A percentile compares a stretch with the other conserved stretches of the same genome.
Conservation (phyloP, 2,113 vertebrate species). For the Cinclus mexicanus region DNA sequence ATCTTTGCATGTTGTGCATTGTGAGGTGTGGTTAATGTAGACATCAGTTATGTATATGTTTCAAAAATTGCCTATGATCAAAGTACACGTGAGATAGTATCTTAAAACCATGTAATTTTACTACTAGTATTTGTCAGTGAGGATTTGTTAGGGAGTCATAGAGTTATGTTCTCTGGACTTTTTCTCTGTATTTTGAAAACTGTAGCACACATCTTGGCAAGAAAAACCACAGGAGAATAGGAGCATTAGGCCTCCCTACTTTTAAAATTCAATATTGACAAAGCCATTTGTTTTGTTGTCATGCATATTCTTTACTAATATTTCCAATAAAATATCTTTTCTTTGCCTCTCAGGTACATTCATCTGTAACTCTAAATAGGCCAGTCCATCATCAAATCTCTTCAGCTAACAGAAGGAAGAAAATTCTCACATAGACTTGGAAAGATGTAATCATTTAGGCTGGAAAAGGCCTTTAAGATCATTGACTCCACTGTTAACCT, state of each 20-base stretch:
- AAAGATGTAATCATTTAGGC: not conserved
- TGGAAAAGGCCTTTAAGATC: not conserved
- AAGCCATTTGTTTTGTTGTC: not conserved
- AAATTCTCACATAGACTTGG: not conserved
- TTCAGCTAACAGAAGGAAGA: not conserved
- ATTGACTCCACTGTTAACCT: accelerated
- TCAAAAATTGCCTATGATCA: not conserved
- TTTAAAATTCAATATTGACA: not conserved
- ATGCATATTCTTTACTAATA: not conserved
- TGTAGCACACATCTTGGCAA: not conserved
- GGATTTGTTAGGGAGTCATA: not conserved
- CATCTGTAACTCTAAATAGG: not conserved
- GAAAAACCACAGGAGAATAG: not conserved
- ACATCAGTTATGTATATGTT: not conserved
- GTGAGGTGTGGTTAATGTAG: not conserved
- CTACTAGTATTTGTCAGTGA: not conserved
- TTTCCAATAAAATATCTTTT: not conserved
- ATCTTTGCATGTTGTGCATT: not conserved
- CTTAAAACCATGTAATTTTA: not conserved
- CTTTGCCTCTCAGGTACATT: not conserved
- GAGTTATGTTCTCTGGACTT: not conserved
- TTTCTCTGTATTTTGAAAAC: not conserved
- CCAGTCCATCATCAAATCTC: not conserved
- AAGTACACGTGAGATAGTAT: not conserved
- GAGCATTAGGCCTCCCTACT: not conserved